These are phyloP conservation scores for Leptocoma aspasia DNA, from an alignment of 2,113 vertebrate genomes.

Conservation along the genomic window DNA sequence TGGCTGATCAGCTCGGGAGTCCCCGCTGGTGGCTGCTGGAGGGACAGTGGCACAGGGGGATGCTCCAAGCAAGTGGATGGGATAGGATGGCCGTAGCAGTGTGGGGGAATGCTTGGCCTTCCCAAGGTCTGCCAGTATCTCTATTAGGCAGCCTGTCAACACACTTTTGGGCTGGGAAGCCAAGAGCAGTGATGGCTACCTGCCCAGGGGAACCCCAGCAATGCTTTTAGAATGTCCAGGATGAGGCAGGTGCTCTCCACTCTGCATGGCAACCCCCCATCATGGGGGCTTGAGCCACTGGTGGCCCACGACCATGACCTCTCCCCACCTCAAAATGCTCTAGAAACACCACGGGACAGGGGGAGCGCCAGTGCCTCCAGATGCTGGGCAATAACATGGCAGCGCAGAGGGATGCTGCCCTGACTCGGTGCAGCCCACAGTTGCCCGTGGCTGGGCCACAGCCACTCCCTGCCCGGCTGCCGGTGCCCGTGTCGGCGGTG, in stretches of 20 bases:
- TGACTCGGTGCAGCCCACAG: not conserved
- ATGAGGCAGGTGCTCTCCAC: not conserved
- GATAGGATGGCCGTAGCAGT: not conserved
- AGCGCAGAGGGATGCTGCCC: not conserved
- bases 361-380: not conserved
- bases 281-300: rapidly evolving
- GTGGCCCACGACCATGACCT: rapidly evolving
- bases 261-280: rapidly evolving
- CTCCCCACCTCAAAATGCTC: rapidly evolving
- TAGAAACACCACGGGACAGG: rapidly evolving
- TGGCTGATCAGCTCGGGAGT: not conserved
- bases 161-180: not conserved
- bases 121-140: rapidly evolving
- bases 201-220: rapidly evolving
- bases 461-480: not conserved
- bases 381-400: not conserved
- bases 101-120: not conserved
- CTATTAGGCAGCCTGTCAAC: rapidly evolving
- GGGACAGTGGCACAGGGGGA: not conserved
- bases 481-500: not conserved
- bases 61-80: not conserved
- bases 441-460: not conserved
- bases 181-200: rapidly evolving
- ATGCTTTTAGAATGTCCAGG: not conserved
- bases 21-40: not conserved